Evolutionary conservation across 2,113 vertebrate species (phyloP).

Genomic region (Rhabdornis inornatus): DNA sequence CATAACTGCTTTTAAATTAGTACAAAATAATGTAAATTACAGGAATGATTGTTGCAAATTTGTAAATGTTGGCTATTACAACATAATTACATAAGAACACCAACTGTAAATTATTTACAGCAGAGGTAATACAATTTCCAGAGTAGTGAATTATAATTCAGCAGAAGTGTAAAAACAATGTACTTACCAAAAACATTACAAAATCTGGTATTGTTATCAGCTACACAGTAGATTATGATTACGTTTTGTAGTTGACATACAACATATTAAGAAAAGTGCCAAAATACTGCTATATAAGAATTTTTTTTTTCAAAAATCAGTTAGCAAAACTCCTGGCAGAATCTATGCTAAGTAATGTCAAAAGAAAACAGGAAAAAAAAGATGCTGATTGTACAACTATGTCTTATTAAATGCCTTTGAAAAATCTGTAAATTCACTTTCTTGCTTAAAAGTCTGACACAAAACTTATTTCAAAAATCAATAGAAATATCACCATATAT

Average conservation of each 20-base stretch:
- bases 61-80: conserved; percentile 53
- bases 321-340: conserved; percentile 22
- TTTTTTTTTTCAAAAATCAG: not conserved
- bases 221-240: conserved; percentile 15
- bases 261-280: conserved; percentile 54
- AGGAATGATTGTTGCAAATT: conserved; percentile 64
- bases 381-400: conserved; percentile 50
- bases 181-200: conserved; percentile 31
- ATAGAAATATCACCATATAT: conserved; percentile 46
- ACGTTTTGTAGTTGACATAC: conserved; percentile 18
- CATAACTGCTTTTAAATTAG: conserved; percentile 45
- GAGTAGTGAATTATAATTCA: conserved; percentile 25
- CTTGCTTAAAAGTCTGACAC: conserved; percentile 48
- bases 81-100: conserved; percentile 54
- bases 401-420: conserved; percentile 68
- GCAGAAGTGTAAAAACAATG: conserved; percentile 37
- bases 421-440: conserved; percentile 66
- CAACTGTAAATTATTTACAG: conserved; percentile 61
- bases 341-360: conserved; percentile 48
- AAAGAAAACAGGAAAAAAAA: conserved; percentile 49
- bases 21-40: conserved; percentile 60
- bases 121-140: conserved; percentile 66
- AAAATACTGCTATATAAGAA: conserved; percentile 65
- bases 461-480: conserved; percentile 44
- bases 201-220: conserved; percentile 14